phyloP scores from a whole-genome alignment of 2,797 vertebrate genomes.

The Catharus ustulatus region DNA sequence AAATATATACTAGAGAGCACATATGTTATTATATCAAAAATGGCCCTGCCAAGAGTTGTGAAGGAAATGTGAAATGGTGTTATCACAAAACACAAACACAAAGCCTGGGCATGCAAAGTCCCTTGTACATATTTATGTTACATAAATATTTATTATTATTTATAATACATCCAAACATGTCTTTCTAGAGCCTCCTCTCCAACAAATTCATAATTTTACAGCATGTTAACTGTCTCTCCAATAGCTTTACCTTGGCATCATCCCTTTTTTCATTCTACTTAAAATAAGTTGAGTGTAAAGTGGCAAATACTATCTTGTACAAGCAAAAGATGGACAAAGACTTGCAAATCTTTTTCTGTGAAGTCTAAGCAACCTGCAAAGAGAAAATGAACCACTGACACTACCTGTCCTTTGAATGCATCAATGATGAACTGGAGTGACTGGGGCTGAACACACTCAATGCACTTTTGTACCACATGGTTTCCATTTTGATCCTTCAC shows the following conservation, averaged over 20 bases:
- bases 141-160: not conserved
- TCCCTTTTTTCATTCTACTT: not conserved
- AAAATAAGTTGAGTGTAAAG: not conserved
- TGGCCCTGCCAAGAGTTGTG: not conserved
- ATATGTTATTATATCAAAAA: not conserved
- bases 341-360: not conserved
- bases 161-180: not conserved
- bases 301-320: not conserved
- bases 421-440: conserved; percentile 89
- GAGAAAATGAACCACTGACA: not conserved
- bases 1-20: not conserved
- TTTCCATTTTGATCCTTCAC: conserved; percentile 92
- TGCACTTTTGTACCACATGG: conserved; percentile 89
- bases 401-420: conserved; percentile 88
- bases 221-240: not conserved
- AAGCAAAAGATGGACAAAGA: not conserved
- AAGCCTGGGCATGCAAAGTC: not conserved
- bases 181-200: not conserved
- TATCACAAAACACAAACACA: not conserved
- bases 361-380: not conserved
- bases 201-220: not conserved
- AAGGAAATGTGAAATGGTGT: not conserved
- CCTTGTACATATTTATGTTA: not conserved
- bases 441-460: conserved; percentile 89
- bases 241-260: not conserved